Evolutionary conservation across 2,113 vertebrate genomes (phyloP).

Genomic region (Psittacula cyanocephala): DNA sequence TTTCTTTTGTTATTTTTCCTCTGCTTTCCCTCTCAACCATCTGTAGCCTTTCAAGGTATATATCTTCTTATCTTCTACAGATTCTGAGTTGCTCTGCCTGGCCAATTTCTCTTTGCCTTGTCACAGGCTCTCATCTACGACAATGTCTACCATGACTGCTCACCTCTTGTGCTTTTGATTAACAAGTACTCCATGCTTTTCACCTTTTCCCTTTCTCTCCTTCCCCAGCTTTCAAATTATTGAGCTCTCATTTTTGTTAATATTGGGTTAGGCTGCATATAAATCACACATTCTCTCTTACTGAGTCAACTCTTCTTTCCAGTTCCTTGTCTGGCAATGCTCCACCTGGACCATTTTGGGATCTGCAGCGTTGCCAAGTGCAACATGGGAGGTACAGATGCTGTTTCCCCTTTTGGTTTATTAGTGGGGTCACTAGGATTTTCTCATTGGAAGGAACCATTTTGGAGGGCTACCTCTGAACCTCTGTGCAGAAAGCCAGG

Average conservation of each 20-base stretch:
- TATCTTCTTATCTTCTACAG: neutral
- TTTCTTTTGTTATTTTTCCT: neutral
- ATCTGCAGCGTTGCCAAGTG: neutral
- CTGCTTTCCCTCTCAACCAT: neutral
- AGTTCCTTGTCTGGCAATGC: neutral
- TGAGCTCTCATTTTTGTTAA: neutral
- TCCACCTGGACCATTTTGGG: neutral
- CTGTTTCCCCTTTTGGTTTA: neutral
- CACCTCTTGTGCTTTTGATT: neutral
- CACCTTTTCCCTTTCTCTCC: accelerated
- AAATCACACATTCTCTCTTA: neutral
- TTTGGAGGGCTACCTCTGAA: neutral
- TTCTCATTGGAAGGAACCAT: accelerated
- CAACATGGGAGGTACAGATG: neutral
- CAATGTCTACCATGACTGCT: neutral
- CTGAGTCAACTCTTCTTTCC: neutral
- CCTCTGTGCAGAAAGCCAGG: neutral
- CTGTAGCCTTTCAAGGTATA: neutral
- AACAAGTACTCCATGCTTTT: accelerated
- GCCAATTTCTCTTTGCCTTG: neutral
- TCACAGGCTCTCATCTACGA: neutral
- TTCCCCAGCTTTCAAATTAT: neutral
- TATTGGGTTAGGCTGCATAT: neutral
- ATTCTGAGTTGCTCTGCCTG: neutral
- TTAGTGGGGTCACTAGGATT: neutral